A percentile compares a stretch with the other conserved stretches of the same genome.
phyloP scores from a whole-genome alignment of 2,113 vertebrate genomes.

The Leucosticte australis region DNA sequence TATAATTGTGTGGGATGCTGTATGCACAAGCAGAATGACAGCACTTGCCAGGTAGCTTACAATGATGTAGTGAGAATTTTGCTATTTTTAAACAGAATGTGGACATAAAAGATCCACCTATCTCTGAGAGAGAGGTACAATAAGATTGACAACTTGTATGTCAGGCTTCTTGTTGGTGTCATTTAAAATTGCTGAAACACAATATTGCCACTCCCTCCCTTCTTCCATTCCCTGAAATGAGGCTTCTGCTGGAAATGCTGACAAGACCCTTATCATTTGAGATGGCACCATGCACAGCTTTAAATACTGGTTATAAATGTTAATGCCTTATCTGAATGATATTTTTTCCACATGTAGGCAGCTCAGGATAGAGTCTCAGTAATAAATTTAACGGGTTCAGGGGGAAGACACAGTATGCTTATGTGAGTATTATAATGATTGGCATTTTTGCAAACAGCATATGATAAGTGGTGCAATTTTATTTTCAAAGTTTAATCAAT shows the following conservation, averaged over 20 bases:
- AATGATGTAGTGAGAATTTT: background rate
- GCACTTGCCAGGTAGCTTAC: background rate
- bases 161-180: background rate
- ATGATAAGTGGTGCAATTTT: constrained; percentile 60
- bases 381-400: constrained; percentile 40
- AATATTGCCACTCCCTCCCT: background rate
- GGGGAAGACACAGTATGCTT: constrained; percentile 1
- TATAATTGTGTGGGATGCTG: background rate
- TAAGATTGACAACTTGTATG: background rate
- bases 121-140: background rate
- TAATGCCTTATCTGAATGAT: constrained; percentile 39
- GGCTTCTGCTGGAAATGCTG: background rate
- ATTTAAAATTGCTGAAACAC: background rate
- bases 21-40: background rate
- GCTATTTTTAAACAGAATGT: background rate
- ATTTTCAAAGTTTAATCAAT: constrained; percentile 66
- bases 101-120: background rate
- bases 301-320: constrained; percentile 57
- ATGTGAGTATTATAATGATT: constrained; percentile 53
- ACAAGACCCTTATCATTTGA: constrained; percentile 34
- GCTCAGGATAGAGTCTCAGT: background rate
- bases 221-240: background rate
- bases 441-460: constrained; percentile 54
- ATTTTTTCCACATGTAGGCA: constrained; percentile 49
- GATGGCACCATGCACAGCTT: constrained; percentile 20